phyloP scores from a whole-genome alignment of 2,113 vertebrate genomes.

The Odocoileus virginianus region DNA sequence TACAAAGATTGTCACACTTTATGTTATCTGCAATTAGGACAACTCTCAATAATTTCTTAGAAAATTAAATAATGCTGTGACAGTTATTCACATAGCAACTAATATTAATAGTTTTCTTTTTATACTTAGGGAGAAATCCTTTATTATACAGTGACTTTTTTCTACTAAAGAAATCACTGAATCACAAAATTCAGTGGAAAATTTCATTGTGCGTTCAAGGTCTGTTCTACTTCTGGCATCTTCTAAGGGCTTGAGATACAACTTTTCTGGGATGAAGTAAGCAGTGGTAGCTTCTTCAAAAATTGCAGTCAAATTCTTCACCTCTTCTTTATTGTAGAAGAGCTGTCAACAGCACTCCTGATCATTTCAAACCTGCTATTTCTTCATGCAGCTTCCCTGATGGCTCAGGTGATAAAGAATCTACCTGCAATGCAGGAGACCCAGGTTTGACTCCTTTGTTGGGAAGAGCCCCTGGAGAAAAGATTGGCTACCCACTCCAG shows the following conservation, averaged over 20 bases:
- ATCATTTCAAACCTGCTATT: background rate
- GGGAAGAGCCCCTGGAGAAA: background rate
- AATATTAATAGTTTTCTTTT: background rate
- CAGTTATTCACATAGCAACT: background rate
- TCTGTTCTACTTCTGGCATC: background rate
- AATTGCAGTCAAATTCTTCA: background rate
- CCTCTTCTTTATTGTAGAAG: background rate
- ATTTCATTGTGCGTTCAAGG: background rate
- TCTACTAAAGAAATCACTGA: background rate
- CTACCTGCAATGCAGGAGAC: background rate
- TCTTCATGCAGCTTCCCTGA: background rate
- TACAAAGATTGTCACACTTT: background rate
- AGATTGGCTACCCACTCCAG: background rate
- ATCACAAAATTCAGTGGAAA: background rate
- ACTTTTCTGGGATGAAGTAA: background rate
- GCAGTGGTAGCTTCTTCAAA: background rate
- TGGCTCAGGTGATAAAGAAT: background rate
- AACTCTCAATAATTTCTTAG: background rate
- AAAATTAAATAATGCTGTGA: background rate
- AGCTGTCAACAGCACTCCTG: background rate
- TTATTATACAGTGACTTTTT: background rate
- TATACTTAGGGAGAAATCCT: background rate
- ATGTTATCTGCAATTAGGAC: background rate
- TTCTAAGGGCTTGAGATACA: background rate
- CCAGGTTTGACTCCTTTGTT: background rate